Evolutionary conservation across 2,888 invertebrate species (phyloP).

Genomic region (Nomada lathburiana): DNA sequence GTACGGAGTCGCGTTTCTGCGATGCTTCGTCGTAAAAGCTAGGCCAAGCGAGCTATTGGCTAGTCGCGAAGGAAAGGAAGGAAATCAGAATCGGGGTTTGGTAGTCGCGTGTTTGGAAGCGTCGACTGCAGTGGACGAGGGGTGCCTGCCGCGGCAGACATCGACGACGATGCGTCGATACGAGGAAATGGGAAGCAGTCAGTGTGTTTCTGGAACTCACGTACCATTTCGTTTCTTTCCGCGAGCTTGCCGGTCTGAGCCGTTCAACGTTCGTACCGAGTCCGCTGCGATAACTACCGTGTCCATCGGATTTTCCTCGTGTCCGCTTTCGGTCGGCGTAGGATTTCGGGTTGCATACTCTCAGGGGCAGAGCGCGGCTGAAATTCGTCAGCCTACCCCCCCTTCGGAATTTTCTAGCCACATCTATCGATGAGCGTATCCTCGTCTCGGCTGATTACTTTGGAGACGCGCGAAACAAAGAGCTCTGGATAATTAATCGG

Average conservation of each 20-base stretch:
- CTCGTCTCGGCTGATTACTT: background rate
- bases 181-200: slow-evolving; percentile 74
- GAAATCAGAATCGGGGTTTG: background rate
- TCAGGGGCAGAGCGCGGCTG: too few relatives aligned
- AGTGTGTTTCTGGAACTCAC: slow-evolving; percentile 81
- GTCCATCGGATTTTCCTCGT: slow-evolving; percentile 2
- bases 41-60: background rate
- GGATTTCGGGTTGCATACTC: background rate
- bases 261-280: slow-evolving; percentile 26
- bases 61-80: slow-evolving; percentile 4
- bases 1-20: too few relatives aligned
- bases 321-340: background rate
- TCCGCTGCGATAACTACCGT: background rate
- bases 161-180: slow-evolving; percentile 61
- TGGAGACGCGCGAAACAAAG: too few relatives aligned
- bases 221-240: slow-evolving; percentile 70
- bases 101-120: slow-evolving; percentile 66
- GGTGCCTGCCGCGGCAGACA: slow-evolving; percentile 28
- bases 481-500: too few relatives aligned
- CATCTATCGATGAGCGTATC: too few relatives aligned
- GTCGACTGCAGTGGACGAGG: slow-evolving; percentile 66
- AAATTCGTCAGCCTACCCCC: background rate
- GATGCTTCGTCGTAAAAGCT: background rate
- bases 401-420: too few relatives aligned
- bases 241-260: slow-evolving; percentile 39